Percentiles rank a stretch among this genome's conserved stretches.
phyloP scores from a whole-genome alignment of 2,113 vertebrate genomes.

The Cinclus mexicanus region DNA sequence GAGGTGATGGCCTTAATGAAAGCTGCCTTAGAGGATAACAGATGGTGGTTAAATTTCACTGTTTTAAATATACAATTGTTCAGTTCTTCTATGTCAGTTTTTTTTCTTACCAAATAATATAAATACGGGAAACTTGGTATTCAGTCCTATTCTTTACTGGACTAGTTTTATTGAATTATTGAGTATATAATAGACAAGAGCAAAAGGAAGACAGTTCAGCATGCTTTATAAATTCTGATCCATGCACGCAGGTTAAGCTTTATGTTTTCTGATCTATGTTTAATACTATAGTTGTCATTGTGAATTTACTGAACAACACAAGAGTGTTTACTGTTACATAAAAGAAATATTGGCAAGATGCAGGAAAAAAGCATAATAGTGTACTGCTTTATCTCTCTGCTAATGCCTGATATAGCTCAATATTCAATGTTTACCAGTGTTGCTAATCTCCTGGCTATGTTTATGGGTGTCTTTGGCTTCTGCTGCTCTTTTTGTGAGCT shows the following conservation, averaged over 20 bases:
- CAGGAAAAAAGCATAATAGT: background rate
- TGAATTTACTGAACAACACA: background rate
- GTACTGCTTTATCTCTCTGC: background rate
- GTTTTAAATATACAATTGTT: constrained; percentile 47
- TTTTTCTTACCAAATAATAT: background rate
- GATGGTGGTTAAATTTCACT: constrained; percentile 53
- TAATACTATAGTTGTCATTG: background rate
- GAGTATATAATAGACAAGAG: background rate
- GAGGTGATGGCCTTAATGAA: constrained; percentile 68
- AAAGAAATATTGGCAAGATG: background rate
- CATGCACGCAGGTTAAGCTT: background rate
- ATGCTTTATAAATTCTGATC: background rate
- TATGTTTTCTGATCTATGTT: background rate
- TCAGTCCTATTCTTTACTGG: background rate
- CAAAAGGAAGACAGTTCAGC: background rate
- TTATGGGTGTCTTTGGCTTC: background rate
- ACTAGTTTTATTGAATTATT: background rate
- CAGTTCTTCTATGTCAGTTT: background rate
- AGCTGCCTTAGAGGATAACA: constrained; percentile 64
- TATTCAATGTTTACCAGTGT: background rate
- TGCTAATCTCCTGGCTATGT: background rate
- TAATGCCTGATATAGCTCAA: background rate
- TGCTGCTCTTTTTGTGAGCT: background rate
- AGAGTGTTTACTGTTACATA: background rate
- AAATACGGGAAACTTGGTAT: background rate